Conservation (phyloP, 2,888 invertebrate genomes). For the Melitaea athalia region DNA sequence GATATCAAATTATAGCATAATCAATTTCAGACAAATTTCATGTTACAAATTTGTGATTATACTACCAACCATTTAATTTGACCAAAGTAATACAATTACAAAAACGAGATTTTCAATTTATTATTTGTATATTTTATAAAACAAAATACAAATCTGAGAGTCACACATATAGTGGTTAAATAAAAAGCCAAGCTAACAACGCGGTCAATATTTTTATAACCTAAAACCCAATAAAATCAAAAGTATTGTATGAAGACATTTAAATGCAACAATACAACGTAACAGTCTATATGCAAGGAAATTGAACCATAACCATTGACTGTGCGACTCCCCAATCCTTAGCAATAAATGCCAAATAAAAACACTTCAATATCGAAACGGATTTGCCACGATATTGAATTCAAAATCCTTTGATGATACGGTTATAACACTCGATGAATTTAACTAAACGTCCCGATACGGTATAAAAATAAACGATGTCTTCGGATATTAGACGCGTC, state of each 20-base stretch:
- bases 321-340: conserved; percentile 51
- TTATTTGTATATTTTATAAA: too few species aligned
- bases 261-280: conserved; percentile 23
- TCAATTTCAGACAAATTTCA: too few species aligned
- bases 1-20: too few species aligned
- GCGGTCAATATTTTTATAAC: not conserved
- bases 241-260: conserved; percentile 3
- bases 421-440: conserved; percentile 50
- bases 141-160: too few species aligned
- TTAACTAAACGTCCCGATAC: conserved; percentile 42
- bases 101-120: too few species aligned
- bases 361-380: conserved; percentile 55
- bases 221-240: not conserved
- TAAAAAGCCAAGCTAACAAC: not conserved
- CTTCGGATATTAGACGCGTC: conserved; percentile 17
- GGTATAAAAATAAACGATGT: conserved; percentile 23
- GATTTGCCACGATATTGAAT: conserved; percentile 59
- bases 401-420: conserved; percentile 53
- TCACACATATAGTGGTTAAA: not conserved
- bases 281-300: conserved; percentile 45
- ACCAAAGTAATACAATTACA: too few species aligned
- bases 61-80: too few species aligned
- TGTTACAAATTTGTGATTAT: too few species aligned
- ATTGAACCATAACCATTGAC: conserved; percentile 54
- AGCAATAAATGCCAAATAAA: conserved; percentile 58